These are phyloP conservation scores for Octodonta nipae DNA, from an alignment of 2,888 invertebrate species.

Conservation along the genomic window DNA sequence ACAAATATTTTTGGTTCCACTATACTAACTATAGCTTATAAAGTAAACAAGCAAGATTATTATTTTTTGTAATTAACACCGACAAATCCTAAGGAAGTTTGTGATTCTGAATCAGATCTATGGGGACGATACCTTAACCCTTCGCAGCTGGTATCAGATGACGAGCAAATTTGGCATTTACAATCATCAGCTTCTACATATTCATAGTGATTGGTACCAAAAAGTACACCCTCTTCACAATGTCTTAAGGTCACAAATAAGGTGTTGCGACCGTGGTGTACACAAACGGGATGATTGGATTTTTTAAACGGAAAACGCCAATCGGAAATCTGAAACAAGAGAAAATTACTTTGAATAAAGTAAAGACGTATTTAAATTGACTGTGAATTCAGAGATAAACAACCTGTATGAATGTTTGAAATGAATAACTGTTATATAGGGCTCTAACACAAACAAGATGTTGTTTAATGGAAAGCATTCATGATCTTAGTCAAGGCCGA, in stretches of 20 bases:
- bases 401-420: too few species aligned
- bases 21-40: too few species aligned
- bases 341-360: too few species aligned
- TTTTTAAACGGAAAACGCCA: slow-evolving; percentile 82
- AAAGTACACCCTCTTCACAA: slow-evolving; percentile 61
- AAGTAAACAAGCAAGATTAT: too few species aligned
- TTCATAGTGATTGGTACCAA: slow-evolving; percentile 53
- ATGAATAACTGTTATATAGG: too few species aligned
- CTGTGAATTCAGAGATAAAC: too few species aligned
- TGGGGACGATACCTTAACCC: slow-evolving; percentile 40
- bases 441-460: too few species aligned
- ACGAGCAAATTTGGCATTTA: slow-evolving; percentile 56
- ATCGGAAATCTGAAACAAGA: slow-evolving; percentile 53
- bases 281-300: slow-evolving; percentile 74
- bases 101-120: not conserved
- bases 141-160: slow-evolving; percentile 58
- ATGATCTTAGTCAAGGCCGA: too few species aligned
- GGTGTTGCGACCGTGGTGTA: slow-evolving; percentile 56
- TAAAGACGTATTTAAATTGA: too few species aligned
- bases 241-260: slow-evolving; percentile 52
- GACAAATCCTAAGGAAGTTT: not conserved
- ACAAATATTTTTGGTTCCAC: too few species aligned
- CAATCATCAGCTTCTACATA: slow-evolving; percentile 69
- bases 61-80: too few species aligned
- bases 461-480: too few species aligned